Evolutionary conservation across 1,140 invertebrate species (phyloP), one percentile per base, ranked within the genome.

Genomic region (Anadara kagoshimensis): DNA sequence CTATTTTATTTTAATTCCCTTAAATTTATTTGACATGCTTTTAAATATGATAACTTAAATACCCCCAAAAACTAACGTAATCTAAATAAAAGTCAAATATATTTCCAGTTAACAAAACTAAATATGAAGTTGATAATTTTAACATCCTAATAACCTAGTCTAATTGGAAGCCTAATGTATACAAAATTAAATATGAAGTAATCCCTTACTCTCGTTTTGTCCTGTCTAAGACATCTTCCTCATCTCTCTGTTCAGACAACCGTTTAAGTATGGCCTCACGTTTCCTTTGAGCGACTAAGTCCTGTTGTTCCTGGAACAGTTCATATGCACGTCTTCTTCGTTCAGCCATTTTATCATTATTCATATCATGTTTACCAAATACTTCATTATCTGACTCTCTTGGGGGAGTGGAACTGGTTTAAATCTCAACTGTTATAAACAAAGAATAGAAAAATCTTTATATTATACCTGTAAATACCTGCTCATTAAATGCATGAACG

Each of bases 361-460:
- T 87, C 79, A 86, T 84, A 75, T 90, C 89, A 70, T 89, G 83
- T 68, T 86, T 87, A 18, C 89, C 89, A 69, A 90, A 90, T 5
- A 88, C 78, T 64, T 88, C 86, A 20, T 74, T 70, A 47, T 89
- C 87, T 14, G 87, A 73, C 61, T 87, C 79, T 41, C 81, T 69
- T 16, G 76, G 77, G 29, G 89, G 16, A 89, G 69, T 45, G 84
- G 87, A n/a, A 85, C 51, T 36, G 87, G 87, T 73, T 88, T 89
- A 72, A 82, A 86, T 62, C 78, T 76, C 49, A 89, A 57, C 88
- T 90, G 73, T 29, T 78, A 76, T 16, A 64, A 51, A 18, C 29
- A 36, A 36, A 36, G 41, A n/a, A 59, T 36, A 36, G 29, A 36
- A 36, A 36, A 36, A 36, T 36, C 29, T 36, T 36, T 36, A 36